Evolutionary conservation across 2,888 invertebrate species (phyloP).

Genomic region (Muscina levida): DNA sequence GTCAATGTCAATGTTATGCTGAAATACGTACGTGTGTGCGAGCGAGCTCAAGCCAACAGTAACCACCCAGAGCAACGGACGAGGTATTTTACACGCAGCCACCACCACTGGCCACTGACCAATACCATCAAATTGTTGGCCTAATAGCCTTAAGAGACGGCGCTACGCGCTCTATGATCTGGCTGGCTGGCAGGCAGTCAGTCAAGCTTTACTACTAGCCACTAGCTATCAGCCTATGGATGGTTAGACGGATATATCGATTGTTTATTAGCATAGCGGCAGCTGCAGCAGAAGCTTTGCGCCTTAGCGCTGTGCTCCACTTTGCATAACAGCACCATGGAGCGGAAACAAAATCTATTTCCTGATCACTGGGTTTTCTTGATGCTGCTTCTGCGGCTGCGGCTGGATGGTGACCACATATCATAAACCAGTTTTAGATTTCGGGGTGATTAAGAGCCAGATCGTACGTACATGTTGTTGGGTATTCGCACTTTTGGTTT

Average conservation of each 20-base stretch:
- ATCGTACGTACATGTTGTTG: no score
- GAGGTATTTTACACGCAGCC: no score
- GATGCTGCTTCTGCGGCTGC: no score
- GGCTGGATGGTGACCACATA: background rate
- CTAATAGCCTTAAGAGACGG: no score
- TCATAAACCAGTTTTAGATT: background rate
- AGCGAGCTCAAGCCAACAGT: background rate
- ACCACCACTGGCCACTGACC: no score
- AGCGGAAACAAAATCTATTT: background rate
- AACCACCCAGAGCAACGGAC: background rate
- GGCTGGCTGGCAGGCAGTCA: background rate
- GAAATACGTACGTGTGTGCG: constrained; percentile 51
- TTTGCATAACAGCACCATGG: background rate
- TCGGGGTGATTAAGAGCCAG: no score
- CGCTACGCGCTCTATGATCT: background rate
- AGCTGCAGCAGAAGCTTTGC: background rate
- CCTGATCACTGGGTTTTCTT: background rate
- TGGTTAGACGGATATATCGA: no score
- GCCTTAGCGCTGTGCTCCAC: background rate
- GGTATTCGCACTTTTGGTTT: no score
- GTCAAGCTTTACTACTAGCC: no score
- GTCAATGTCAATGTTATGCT: constrained; percentile 75
- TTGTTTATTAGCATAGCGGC: background rate
- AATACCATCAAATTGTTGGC: no score
- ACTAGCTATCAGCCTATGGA: background rate